Base-by-base conservation (phyloP, 2,888 invertebrate species). In the Macrosoma leucophasiata region DNA sequence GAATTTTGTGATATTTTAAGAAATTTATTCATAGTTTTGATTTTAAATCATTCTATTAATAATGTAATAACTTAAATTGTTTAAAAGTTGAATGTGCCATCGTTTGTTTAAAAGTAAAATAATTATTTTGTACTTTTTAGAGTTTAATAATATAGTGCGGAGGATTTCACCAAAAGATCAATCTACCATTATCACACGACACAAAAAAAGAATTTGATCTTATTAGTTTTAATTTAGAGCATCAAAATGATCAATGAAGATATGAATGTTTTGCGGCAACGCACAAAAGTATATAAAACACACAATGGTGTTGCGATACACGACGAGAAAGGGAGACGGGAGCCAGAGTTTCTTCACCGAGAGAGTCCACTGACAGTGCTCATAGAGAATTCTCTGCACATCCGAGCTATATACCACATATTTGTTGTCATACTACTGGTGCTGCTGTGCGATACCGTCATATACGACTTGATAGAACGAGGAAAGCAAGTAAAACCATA, bases 401-500 rank as follows among this genome's bases (percentile, higher is more conserved):
- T 96, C 53, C 87, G 88, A 52, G 91, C 94, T 2, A 90, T 96
- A 47, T 94, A 95, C 66, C 91, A 96, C 63, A 90, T 96, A 46
- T 95, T 95, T 70, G 86, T 92, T 26, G 91, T 91, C 10, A 90
- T 92, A 46, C 78, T 96, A 18, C 81, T 94, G 31, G 78, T 91
- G 18, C 79, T 94, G 43, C 86, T 93, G 29, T 73, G 92, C 34
- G 90, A 94, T 54, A 91, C 92, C 4, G 79, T 90, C 11, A 82
- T 90, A 7, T 88, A 89, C 54, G 95, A 95, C 61, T 86, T 91
- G 52, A 77, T 93, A 35, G 89, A 91, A 42, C 87, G 87, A 41
- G 93, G 92, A 70, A 88, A 88, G 94, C 92, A 85, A 89, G 90
- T 76, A 67, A 56, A 56, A 49, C 29, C 33, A 34, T 39, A 34